A percentile compares a stretch with the other conserved stretches of the same genome.
phyloP scores from a whole-genome alignment of 2,797 vertebrate species.

The Squalus acanthias region DNA sequence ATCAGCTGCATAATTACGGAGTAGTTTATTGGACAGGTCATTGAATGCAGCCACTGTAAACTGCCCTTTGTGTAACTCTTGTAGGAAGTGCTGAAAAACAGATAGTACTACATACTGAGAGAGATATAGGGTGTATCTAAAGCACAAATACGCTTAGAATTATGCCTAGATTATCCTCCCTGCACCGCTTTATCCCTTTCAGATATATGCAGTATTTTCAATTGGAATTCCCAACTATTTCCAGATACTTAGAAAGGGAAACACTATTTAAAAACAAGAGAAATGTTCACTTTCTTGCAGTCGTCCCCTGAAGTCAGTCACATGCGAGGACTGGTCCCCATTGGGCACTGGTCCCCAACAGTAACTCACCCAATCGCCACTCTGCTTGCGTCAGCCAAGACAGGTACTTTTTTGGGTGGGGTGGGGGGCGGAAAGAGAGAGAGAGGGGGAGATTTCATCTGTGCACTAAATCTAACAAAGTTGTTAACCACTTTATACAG shows the following conservation, averaged over 20 bases:
- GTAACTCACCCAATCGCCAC: not conserved
- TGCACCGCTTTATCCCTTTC: not conserved
- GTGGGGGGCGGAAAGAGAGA: not conserved
- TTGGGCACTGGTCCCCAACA: not conserved
- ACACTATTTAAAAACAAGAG: not conserved
- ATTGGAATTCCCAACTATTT: not conserved
- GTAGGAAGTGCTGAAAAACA: conserved; percentile 56
- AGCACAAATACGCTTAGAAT: not conserved
- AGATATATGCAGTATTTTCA: not conserved
- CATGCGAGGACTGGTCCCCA: not conserved
- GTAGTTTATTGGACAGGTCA: conserved; percentile 77
- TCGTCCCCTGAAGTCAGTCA: not conserved
- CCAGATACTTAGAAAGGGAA: not conserved
- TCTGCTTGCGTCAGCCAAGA: not conserved
- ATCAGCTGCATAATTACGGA: conserved; percentile 76
- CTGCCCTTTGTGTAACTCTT: conserved; percentile 78
- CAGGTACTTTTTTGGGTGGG: not conserved
- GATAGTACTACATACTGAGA: not conserved
- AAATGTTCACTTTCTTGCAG: not conserved
- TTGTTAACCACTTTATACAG: not conserved
- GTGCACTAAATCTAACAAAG: not conserved
- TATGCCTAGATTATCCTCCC: not conserved
- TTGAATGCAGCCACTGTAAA: conserved; percentile 69
- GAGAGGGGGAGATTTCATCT: not conserved
- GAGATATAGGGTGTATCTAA: not conserved